Evolutionary conservation across 2,888 invertebrate species (phyloP).

Genomic region (Strigamia transsilvanica): DNA sequence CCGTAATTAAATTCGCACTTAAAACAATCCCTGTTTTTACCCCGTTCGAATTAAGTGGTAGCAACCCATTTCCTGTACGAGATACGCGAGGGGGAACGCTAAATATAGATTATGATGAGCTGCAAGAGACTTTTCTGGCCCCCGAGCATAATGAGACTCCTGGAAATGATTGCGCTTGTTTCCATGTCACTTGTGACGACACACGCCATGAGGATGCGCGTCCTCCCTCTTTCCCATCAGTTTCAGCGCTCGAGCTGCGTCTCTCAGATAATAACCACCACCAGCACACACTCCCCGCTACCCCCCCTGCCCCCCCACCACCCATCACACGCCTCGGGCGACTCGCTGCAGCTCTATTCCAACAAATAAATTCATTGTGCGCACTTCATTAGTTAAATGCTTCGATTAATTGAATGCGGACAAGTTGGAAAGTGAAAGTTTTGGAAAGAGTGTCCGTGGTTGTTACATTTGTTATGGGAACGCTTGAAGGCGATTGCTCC

Average conservation of each 20-base stretch:
- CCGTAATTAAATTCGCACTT: constrained; percentile 37
- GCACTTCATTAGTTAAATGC: not conserved
- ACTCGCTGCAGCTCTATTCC: not conserved
- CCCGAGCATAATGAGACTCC: constrained; percentile 44
- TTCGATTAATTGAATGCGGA: not conserved
- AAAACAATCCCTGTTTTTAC: constrained; percentile 4
- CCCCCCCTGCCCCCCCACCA: not conserved
- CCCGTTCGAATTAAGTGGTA: constrained; percentile 45
- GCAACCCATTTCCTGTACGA: constrained; percentile 42
- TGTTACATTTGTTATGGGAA: constrained; percentile 49
- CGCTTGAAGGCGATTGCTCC: constrained; percentile 49
- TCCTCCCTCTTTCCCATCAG: constrained; percentile 49
- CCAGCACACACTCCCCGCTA: not conserved
- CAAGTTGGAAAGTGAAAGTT: not conserved
- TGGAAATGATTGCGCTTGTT: constrained; percentile 48
- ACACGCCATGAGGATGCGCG: constrained; percentile 46
- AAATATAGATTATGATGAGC: constrained; percentile 49
- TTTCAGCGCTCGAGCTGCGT: constrained; percentile 39
- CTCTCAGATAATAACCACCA: constrained; percentile 47
- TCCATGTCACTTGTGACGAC: constrained; percentile 49
- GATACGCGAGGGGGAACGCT: constrained; percentile 27
- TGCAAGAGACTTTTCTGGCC: constrained; percentile 49
- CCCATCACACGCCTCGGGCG: constrained; percentile 28
- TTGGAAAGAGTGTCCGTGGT: constrained; percentile 41
- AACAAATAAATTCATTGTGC: not conserved